Evolutionary conservation across 2,113 vertebrate genomes (phyloP).

Genomic region (Campylomormyrus tamandua): DNA sequence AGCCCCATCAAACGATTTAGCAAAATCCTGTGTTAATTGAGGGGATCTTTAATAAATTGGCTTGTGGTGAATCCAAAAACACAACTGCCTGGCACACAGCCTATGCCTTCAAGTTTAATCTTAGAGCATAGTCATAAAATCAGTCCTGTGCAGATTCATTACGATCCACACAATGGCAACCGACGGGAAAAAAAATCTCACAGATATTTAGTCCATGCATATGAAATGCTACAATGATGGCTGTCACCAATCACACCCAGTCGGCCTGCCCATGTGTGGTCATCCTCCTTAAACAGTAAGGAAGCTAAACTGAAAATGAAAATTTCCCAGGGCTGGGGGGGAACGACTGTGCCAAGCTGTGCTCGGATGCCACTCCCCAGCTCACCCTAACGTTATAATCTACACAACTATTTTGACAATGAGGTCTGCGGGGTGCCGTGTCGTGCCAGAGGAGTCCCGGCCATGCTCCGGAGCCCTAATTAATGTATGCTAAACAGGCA

Average conservation of each 20-base stretch:
- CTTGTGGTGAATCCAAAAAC: not conserved
- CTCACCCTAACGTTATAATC: not conserved
- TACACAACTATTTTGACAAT: conserved; percentile 57
- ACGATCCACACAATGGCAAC: not conserved
- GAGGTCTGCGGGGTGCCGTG: conserved; percentile 37
- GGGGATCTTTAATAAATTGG: not conserved
- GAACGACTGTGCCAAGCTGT: not conserved
- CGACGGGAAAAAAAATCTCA: not conserved
- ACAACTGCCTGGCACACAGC: not conserved
- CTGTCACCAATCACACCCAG: not conserved
- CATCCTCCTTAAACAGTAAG: not conserved
- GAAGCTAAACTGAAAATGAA: not conserved
- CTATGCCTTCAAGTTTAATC: not conserved
- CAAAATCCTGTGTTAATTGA: not conserved
- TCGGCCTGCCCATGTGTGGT: too few relatives aligned
- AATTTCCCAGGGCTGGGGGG: not conserved
- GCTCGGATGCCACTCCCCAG: not conserved
- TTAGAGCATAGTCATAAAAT: not conserved
- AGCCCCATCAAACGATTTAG: not conserved
- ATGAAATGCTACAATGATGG: not conserved
- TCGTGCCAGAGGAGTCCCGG: conserved; percentile 59
- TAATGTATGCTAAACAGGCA: conserved; percentile 75
- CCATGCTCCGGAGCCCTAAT: conserved; percentile 62
- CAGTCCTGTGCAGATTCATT: not conserved
- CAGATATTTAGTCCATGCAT: not conserved